phyloP scores from a whole-genome alignment of 2,888 invertebrate species.

The Microctonus aethiopoides region DNA sequence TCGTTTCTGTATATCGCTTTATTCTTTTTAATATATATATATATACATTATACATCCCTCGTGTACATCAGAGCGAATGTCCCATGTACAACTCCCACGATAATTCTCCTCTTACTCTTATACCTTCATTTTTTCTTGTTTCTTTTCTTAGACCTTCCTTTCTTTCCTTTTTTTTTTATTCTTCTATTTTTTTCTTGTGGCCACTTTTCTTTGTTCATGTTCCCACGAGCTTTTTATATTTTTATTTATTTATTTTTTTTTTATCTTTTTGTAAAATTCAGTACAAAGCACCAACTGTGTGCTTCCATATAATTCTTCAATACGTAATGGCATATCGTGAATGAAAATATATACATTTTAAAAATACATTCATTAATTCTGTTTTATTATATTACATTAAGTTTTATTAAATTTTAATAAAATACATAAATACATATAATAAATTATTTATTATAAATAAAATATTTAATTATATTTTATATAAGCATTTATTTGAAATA shows the following conservation, averaged over 20 bases:
- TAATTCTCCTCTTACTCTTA: conserved; percentile 23
- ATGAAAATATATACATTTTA: too few relatives aligned
- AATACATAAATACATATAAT: too few relatives aligned
- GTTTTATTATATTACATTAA: too few relatives aligned
- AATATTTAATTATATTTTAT: too few relatives aligned
- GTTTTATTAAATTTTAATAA: too few relatives aligned
- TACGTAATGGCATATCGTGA: background rate
- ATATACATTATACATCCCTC: background rate
- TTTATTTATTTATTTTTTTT: conserved; percentile 11
- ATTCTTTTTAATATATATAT: background rate
- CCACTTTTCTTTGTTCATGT: conserved; percentile 10
- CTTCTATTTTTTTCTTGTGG: conserved; percentile 16
- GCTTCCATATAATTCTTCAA: background rate
- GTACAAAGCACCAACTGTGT: background rate
- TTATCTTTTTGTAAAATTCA: background rate
- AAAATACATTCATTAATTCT: too few relatives aligned
- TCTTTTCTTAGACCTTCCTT: conserved; percentile 9
- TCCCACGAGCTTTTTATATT: conserved; percentile 4
- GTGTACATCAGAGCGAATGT: conserved; percentile 20
- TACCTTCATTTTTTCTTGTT: conserved; percentile 19
- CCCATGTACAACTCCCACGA: conserved; percentile 16
- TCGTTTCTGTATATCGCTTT: background rate
- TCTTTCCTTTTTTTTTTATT: conserved; percentile 16
- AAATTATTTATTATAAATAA: too few relatives aligned
- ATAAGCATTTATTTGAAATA: too few relatives aligned